A percentile compares a stretch with the other conserved stretches of the same genome.
These are phyloP conservation scores for Turritopsis dohrnii DNA, from an alignment of 30 jellyfish, hydroid and myxozoan species.

Conservation along the genomic window DNA sequence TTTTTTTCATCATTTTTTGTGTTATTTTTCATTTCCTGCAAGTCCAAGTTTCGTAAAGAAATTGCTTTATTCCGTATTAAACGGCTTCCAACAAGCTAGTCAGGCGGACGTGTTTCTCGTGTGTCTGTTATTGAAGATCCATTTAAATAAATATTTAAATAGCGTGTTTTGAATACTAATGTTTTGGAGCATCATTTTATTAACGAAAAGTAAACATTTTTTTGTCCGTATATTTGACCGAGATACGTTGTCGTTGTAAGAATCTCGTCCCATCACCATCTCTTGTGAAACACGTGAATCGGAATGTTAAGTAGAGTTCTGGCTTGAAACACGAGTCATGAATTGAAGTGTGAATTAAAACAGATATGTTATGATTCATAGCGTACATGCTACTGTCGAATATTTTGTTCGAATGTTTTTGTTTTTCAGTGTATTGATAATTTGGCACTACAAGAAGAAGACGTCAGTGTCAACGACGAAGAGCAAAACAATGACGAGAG, in stretches of 20 bases:
- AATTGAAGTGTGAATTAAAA: not conserved
- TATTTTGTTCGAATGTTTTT: not conserved
- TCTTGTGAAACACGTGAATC: not conserved
- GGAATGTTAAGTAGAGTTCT: not conserved
- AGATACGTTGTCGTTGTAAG: not conserved
- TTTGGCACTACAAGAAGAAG: constrained; percentile 71
- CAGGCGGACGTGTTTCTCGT: too few relatives aligned
- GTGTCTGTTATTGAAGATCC: too few relatives aligned
- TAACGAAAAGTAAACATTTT: not conserved
- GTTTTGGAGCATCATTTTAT: not conserved
- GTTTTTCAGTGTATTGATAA: constrained; percentile 80
- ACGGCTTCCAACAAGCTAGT: too few relatives aligned
- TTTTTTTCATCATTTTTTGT: too few relatives aligned
- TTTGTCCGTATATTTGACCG: not conserved
- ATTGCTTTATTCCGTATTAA: too few relatives aligned
- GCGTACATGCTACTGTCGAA: not conserved
- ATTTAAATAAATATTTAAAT: too few relatives aligned
- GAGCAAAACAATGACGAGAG: constrained; percentile 8
- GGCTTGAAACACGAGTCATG: not conserved
- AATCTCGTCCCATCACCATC: too few relatives aligned
- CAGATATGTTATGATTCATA: not conserved
- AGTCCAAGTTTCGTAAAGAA: too few relatives aligned
- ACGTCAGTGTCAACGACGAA: constrained; percentile 18
- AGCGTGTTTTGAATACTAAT: not conserved
- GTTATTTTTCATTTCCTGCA: too few relatives aligned